Evolutionary conservation across 2,797 vertebrate species (phyloP).

Genomic region (Diplodus sargus): DNA sequence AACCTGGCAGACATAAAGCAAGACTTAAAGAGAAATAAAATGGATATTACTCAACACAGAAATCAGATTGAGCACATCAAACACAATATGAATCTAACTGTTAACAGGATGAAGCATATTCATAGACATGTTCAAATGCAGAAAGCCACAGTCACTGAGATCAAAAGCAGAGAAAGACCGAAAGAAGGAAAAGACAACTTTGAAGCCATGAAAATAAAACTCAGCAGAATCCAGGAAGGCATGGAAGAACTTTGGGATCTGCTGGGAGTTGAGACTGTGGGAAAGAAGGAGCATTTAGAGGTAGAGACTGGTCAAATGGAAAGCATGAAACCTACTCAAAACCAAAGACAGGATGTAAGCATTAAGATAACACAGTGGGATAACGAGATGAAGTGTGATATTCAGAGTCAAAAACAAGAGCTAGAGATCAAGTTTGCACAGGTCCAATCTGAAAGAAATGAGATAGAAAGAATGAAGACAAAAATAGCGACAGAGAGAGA

Average conservation of each 20-base stretch:
- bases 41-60: conserved; percentile 50
- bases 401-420: conserved; percentile 57
- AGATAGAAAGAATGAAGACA: conserved; percentile 56
- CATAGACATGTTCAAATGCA: conserved; percentile 43
- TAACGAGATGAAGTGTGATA: conserved; percentile 43
- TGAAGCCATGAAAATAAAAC: conserved; percentile 52
- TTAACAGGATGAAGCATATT: conserved; percentile 55
- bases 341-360: conserved; percentile 46
- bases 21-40: conserved; percentile 54
- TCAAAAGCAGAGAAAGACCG: conserved; percentile 42
- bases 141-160: conserved; percentile 21
- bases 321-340: conserved; percentile 40
- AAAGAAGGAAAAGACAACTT: conserved; percentile 3
- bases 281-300: conserved; percentile 43
- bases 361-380: conserved; percentile 36
- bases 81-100: conserved; percentile 46
- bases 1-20: conserved; percentile 51
- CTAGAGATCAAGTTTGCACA: conserved; percentile 36
- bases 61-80: conserved; percentile 53
- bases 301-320: conserved; percentile 41
- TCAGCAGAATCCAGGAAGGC: conserved; percentile 59
- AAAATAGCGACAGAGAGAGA: conserved; percentile 64
- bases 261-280: conserved; percentile 38
- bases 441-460: conserved; percentile 57
- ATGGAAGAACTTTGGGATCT: conserved; percentile 66